Percentiles rank a stretch among this genome's conserved stretches.
Evolutionary conservation across 2,888 invertebrate species (phyloP).

Genomic region (Euzetes globulus): DNA sequence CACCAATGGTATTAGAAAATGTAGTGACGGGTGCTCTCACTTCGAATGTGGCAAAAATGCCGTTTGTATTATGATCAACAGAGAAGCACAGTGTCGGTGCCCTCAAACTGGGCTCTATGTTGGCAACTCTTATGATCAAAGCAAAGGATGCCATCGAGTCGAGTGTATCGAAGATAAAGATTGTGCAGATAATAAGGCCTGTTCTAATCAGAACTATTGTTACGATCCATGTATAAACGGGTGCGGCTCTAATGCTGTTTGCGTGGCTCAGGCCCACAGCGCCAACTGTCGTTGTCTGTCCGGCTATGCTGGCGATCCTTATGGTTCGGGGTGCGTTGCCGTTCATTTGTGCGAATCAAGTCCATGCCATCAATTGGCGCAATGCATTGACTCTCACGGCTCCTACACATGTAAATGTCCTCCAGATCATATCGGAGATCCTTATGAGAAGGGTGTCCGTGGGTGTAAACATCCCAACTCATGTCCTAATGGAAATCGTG

Average conservation of each 20-base stretch:
- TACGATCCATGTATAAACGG: conserved; percentile 62
- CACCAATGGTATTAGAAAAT: conserved; percentile 45
- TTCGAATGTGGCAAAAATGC: conserved; percentile 75
- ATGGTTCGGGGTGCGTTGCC: conserved; percentile 43
- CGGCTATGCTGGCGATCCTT: conserved; percentile 70
- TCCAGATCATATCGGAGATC: conserved; percentile 51
- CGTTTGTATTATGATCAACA: conserved; percentile 78
- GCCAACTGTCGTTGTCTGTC: conserved; percentile 78
- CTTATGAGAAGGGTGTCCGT: conserved; percentile 48
- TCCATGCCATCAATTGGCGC: conserved; percentile 70
- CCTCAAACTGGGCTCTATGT: conserved; percentile 70
- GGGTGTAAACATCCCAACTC: conserved; percentile 41
- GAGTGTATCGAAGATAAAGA: conserved; percentile 51
- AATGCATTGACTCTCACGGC: conserved; percentile 65
- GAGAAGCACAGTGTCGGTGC: conserved; percentile 79
- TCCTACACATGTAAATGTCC: conserved; percentile 79
- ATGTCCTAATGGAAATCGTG: conserved; percentile 76
- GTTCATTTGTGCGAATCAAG: conserved; percentile 44
- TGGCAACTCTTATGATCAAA: conserved; percentile 74
- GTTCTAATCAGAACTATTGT: conserved; percentile 62
- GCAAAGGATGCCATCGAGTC: conserved; percentile 48
- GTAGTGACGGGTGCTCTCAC: conserved; percentile 63
- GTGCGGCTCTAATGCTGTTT: conserved; percentile 80
- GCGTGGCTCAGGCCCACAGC: conserved; percentile 84
- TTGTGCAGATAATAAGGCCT: conserved; percentile 54